Conservation (phyloP, 1,140 invertebrate species). For the Polyergus mexicanus region DNA sequence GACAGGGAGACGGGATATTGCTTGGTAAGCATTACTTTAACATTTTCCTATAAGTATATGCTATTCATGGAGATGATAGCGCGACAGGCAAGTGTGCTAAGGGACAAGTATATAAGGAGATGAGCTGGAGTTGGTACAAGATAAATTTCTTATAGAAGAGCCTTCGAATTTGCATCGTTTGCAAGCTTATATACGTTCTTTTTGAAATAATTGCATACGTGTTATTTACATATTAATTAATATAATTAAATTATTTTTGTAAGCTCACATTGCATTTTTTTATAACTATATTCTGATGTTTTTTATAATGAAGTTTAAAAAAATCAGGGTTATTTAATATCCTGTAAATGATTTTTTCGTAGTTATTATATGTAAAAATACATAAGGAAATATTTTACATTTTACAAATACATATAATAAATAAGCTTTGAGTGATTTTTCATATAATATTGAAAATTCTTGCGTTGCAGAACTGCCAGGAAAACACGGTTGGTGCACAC, state of each 20-base stretch:
- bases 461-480: conserved; percentile 91
- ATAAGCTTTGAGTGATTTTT: conserved; percentile 14
- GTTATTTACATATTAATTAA: neutral
- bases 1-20: conserved; percentile 95
- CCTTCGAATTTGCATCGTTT: neutral
- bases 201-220: neutral
- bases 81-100: conserved; percentile 40
- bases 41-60: conserved; percentile 28
- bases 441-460: neutral
- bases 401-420: too few relatives aligned
- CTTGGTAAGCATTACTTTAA: conserved; percentile 87
- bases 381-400: neutral
- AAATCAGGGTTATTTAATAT: neutral
- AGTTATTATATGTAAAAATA: neutral
- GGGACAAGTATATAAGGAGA: conserved; percentile 28
- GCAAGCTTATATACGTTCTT: neutral
- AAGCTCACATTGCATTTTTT: neutral
- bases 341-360: neutral
- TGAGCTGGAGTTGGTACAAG: neutral
- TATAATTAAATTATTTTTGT: neutral
- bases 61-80: conserved; percentile 35
- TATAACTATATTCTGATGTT: neutral
- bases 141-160: conserved; percentile 20
- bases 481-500: conserved; percentile 92
- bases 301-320: neutral